A percentile compares a stretch with the other conserved stretches of the same genome.
Evolutionary conservation across 2,797 vertebrate species (phyloP).

Genomic region (Ibycter americanus): DNA sequence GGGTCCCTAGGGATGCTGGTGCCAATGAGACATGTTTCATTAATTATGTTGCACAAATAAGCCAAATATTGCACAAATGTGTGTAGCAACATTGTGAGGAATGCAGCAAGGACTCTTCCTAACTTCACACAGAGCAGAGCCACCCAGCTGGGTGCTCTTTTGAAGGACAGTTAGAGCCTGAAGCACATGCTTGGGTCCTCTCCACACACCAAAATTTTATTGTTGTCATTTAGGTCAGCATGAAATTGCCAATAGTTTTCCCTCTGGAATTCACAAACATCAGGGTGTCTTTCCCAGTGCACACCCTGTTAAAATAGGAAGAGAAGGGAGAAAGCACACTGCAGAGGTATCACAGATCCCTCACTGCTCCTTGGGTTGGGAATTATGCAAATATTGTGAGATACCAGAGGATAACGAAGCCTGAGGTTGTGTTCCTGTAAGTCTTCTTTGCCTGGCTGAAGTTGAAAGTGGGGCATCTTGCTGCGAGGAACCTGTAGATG

Average conservation of each 20-base stretch:
- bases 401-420: background rate
- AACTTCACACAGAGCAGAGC: background rate
- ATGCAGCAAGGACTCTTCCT: background rate
- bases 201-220: background rate
- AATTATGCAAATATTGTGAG: background rate
- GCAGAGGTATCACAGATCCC: background rate
- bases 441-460: background rate
- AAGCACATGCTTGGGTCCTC: background rate
- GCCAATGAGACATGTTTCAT: conserved; percentile 49
- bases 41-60: conserved; percentile 65
- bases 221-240: background rate
- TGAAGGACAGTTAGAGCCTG: background rate
- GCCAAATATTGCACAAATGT: conserved; percentile 63
- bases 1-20: conserved; percentile 30
- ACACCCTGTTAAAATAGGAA: background rate
- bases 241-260: background rate
- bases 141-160: background rate
- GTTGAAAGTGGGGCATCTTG: background rate
- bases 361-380: fast-evolving
- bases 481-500: background rate
- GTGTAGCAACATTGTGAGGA: conserved; percentile 16
- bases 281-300: background rate
- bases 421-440: background rate
- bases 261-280: background rate
- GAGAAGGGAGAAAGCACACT: background rate